phyloP scores from a whole-genome alignment of 2,888 invertebrate species.

The Rhingia campestris region DNA sequence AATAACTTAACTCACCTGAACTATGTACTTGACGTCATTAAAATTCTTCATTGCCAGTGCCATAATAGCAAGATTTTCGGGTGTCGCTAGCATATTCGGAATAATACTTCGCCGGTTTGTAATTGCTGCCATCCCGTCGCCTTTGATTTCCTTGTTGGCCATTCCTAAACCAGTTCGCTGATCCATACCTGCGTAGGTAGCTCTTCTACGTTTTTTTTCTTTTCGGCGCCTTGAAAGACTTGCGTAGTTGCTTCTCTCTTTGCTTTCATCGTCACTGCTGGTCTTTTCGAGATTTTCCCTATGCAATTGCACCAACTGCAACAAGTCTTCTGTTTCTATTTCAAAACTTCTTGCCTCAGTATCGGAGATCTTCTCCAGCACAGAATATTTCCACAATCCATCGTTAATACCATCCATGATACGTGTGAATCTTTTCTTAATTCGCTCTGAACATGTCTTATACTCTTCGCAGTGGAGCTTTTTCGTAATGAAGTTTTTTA shows the following conservation, averaged over 20 bases:
- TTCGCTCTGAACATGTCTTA: slow-evolving; percentile 77
- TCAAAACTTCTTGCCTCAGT: slow-evolving; percentile 68
- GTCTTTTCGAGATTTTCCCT: slow-evolving; percentile 77
- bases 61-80: slow-evolving; percentile 89
- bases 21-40: slow-evolving; percentile 89
- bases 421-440: slow-evolving; percentile 78
- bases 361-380: slow-evolving; percentile 78
- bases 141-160: slow-evolving; percentile 20
- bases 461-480: slow-evolving; percentile 80
- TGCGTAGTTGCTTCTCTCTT: slow-evolving; percentile 78
- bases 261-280: slow-evolving; percentile 81
- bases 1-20: slow-evolving; percentile 85
- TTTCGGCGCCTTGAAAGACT: slow-evolving; percentile 78
- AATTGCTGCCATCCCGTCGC: slow-evolving; percentile 37
- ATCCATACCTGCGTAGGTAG: slow-evolving; percentile 78
- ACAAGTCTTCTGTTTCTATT: slow-evolving; percentile 79
- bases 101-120: slow-evolving; percentile 77
- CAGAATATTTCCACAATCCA: slow-evolving; percentile 80
- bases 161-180: slow-evolving; percentile 40
- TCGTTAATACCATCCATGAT: slow-evolving; percentile 79
- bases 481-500: slow-evolving; percentile 79
- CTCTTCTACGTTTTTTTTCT: slow-evolving; percentile 78
- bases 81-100: slow-evolving; percentile 88
- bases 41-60: slow-evolving; percentile 90
- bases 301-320: slow-evolving; percentile 79